Evolutionary conservation across 2,888 invertebrate species (phyloP), one percentile per base, ranked within the genome.

Genomic region (Parascotia fuliginaria): DNA sequence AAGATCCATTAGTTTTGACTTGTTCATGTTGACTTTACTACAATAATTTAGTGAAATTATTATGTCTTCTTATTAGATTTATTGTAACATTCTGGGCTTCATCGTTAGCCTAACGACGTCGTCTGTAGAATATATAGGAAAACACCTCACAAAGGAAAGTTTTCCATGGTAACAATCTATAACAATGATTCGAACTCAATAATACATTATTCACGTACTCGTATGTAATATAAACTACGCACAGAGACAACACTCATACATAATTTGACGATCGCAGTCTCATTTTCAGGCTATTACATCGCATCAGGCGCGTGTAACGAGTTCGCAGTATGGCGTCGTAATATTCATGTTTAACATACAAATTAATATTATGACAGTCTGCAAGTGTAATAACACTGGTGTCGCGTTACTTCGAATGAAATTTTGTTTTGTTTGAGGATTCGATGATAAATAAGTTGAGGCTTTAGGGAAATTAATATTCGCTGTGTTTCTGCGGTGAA

Each of bases 201-300:
- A n/a, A n/a, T 38, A 5, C 9, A 44, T 9, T 19, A 44, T 24
- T 3, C 7, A 22, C 19, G 32, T 15, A 6, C 12, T 41, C 15
- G 42, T 7, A 38, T 13, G 7, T 7, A 24, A 32, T 11, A 24
- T 19, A 32, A 31, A 24, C 31, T 14, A 42, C 42, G 13, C 49
- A 39, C 42, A 15, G 49, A 46, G 24, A 49, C 33, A 44, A 44
- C 44, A 49, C 39, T 47, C 28, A 57, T 50, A 54, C 38, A 65
- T 60, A 56, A 65, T 66, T 56, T 51, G 45, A 60, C 59, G 56
- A 55, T 65, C 44, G 60, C 60, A 60, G 72, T 72, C 73, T 79
- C 77, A 81, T 80, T 80, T 80, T 77, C 80, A 70, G 67, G 66
- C 60, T 67, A 79, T 79, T 77, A 77, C 70, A 56, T 56, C 62